Base-by-base conservation (phyloP, 2,888 invertebrate genomes). In the Acronicta alni region DNA sequence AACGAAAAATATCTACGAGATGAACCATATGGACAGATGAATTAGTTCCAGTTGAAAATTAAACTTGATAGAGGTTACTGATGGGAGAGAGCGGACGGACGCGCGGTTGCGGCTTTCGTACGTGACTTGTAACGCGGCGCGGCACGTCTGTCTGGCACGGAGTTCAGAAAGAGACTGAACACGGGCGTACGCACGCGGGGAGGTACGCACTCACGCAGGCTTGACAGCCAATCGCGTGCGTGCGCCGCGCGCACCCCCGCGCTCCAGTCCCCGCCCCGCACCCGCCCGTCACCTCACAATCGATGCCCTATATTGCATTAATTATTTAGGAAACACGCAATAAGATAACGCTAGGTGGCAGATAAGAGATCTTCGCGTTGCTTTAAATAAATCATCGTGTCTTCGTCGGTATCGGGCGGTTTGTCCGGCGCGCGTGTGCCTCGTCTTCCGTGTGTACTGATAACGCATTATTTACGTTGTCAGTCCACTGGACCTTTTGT, bases 1-100 rank as follows among this genome's bases (percentile, higher is more conserved):
- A 96, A 95, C 96, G 96, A 94, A 96, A 96, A 93, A 96, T 95
- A 95, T 96, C 96, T 94, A 96, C 96, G 95, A 96, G 96, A 94
- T 97, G 97, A 96, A 97, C 97, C 97, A 97, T 97, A 96, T 96
- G 96, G 96, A 96, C 95, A 93, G 95, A 89, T 94, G 83, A 87
- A 84, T 87, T 86, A 88, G 86, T 89, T 74, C 74, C 88, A 88
- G 89, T 85, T 88, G 80, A 78, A 82, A 86, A 85, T 74, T 79
- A 90, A 92, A 90, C 85, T 84, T 84, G 58, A 60, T 79, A 55
- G 68, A 72, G 75, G 51, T 71, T 77, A 75, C 62, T 77, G 82
- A 85, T 80, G 84, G 80, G 83, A 85, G 83, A 75, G 68, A 81
- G 85, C 81, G 81, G 79, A 52, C 52, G 60, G 58, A 82, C 80